Base-by-base conservation (phyloP, 2,888 invertebrate species). In the Salpingus planirostris region DNA sequence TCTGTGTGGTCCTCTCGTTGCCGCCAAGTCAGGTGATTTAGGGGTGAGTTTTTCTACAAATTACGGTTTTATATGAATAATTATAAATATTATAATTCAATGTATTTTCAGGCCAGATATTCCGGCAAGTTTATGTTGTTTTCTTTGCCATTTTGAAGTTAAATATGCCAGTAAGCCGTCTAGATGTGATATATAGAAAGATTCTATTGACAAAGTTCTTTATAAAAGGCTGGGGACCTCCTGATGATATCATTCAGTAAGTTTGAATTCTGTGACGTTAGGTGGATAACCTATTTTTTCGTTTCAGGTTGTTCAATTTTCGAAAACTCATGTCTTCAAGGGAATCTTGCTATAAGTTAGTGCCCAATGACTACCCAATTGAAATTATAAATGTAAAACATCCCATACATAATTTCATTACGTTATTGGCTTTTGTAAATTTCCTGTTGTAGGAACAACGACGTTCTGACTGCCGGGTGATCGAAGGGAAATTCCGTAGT, bases 211-310 rank as follows among this genome's bases (percentile, higher is more conserved):
- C 89, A 1, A 87, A 84, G 64, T 91, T 95, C 64, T 97, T 96
- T 59, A 88, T 86, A 1, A 89, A 90, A 70, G 95, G 95, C 52
- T 97, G 96, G 96, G 96, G 96, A 3, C 81, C 85, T 58, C 90
- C 95, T 13, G 87, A 91, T 53, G 85, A 87, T 63, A 71, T 97
- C 35, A 78, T 82, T 66, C 82, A 83, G 91, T 63, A 44, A 48
- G 40, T 25, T 24, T 11, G 15, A 29, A 23, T 11, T 14, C 4
- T 6, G 23, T 21, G 18, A 7, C 4, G 21, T 21, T 29, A 27
- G 27, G 18, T 18, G 8, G 8, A 5, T 18, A 8, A 18, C 5
- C 8, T 18, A 6, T 18, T 18, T 8, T 18, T 27, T 11, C 18
- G 57, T 74, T 78, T 49, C 68, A 92, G 92, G 68, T 76, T 96